A percentile compares a stretch with the other conserved stretches of the same genome.
Conservation (phyloP, 2,113 vertebrate species). For the Corythornis cristatus region DNA sequence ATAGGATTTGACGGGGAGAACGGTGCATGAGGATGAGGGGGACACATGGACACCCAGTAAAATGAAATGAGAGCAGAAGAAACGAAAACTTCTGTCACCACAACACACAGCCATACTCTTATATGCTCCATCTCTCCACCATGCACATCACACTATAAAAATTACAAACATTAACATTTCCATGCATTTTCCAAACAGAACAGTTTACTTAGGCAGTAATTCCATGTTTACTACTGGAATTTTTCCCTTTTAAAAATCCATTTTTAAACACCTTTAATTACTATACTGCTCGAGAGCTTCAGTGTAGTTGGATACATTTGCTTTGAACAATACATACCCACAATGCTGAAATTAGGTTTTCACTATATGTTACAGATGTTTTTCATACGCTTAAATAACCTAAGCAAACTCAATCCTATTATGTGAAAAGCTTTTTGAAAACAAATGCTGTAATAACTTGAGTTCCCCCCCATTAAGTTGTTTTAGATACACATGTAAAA, state of each 20-base stretch:
- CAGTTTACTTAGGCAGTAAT: neutral
- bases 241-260: neutral
- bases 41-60: neutral
- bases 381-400: neutral
- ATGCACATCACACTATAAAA: rapidly evolving
- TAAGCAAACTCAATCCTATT: neutral
- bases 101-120: rapidly evolving
- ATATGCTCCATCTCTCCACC: neutral
- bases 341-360: rapidly evolving
- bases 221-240: rapidly evolving
- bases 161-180: neutral
- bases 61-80: rapidly evolving
- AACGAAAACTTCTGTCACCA: rapidly evolving
- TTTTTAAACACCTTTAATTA: neutral
- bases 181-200: neutral
- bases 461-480: neutral
- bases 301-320: neutral
- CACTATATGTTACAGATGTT: neutral
- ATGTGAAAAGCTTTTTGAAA: neutral
- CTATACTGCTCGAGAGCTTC: neutral
- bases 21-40: neutral
- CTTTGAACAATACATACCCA: neutral
- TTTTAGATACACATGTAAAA: neutral
- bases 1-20: neutral
- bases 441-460: no score